Conservation (phyloP, 2,797 vertebrate species). For the Psittacula derbiana region DNA sequence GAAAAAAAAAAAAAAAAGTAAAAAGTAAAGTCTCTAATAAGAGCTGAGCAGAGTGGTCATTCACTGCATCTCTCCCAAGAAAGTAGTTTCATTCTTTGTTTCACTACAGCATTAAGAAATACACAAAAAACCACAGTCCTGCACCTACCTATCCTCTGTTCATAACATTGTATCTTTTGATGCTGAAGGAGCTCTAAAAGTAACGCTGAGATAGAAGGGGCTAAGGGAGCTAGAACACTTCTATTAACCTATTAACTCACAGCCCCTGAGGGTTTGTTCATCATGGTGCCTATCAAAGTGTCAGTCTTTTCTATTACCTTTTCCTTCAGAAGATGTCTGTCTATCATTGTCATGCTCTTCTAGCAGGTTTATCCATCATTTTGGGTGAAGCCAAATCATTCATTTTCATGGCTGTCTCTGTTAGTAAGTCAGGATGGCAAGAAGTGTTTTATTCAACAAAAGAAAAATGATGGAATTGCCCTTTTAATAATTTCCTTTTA, state of each 20-base stretch:
- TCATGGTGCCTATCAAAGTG: conserved; percentile 57
- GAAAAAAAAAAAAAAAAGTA: not conserved
- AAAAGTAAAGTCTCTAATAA: not conserved
- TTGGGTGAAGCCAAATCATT: conserved; percentile 49
- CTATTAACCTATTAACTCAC: conserved; percentile 34
- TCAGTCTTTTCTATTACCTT: conserved; percentile 52
- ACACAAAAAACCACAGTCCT: not conserved
- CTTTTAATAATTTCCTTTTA: conserved; percentile 64
- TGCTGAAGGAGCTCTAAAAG: not conserved
- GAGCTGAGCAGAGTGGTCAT: not conserved
- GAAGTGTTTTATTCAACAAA: conserved; percentile 12
- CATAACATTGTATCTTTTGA: not conserved
- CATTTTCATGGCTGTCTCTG: conserved; percentile 38
- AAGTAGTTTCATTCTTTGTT: not conserved
- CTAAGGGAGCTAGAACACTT: not conserved
- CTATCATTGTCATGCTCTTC: conserved; percentile 49
- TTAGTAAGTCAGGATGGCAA: not conserved
- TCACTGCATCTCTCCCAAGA: not conserved
- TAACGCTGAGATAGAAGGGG: not conserved
- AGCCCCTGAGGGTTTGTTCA: conserved; percentile 39
- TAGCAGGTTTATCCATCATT: conserved; percentile 56
- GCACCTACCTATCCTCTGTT: not conserved
- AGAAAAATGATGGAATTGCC: conserved; percentile 41
- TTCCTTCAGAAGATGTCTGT: conserved; percentile 53
- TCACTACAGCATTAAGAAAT: not conserved